Percentiles rank a stretch among this genome's conserved stretches.
Conservation (phyloP, 2,797 vertebrate species). For the Sebastes oblongus region DNA sequence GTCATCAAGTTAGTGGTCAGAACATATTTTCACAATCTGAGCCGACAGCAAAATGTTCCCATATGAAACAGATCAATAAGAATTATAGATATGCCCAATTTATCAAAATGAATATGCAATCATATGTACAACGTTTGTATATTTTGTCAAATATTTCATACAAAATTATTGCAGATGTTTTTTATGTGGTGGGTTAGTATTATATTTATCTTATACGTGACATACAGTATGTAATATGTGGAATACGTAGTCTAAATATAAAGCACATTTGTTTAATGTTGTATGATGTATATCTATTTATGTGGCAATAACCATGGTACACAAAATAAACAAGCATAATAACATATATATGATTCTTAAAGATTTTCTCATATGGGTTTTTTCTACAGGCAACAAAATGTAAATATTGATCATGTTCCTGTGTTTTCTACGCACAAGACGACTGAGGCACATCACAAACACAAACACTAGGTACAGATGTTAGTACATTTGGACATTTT, state of each 20-base stretch:
- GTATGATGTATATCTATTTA: background rate
- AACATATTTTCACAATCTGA: background rate
- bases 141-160: slow-evolving; percentile 7
- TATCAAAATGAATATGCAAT: background rate
- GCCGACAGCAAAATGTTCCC: background rate
- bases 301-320: background rate
- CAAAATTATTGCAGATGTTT: background rate
- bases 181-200: background rate
- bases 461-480: slow-evolving; percentile 3
- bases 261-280: background rate
- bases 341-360: background rate
- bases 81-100: background rate
- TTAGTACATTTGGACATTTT: slow-evolving; percentile 30
- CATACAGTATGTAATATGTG: background rate
- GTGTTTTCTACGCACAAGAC: slow-evolving; percentile 17
- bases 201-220: background rate
- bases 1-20: background rate
- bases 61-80: background rate
- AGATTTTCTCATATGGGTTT: slow-evolving; percentile 4
- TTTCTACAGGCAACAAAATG: slow-evolving; percentile 15
- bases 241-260: background rate
- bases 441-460: slow-evolving; percentile 59
- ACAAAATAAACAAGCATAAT: slow-evolving; percentile 25
- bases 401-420: background rate
- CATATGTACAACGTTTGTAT: background rate